These are phyloP conservation scores for Mohoua ochrocephala DNA, from an alignment of 2,113 vertebrate species.

Conservation along the genomic window DNA sequence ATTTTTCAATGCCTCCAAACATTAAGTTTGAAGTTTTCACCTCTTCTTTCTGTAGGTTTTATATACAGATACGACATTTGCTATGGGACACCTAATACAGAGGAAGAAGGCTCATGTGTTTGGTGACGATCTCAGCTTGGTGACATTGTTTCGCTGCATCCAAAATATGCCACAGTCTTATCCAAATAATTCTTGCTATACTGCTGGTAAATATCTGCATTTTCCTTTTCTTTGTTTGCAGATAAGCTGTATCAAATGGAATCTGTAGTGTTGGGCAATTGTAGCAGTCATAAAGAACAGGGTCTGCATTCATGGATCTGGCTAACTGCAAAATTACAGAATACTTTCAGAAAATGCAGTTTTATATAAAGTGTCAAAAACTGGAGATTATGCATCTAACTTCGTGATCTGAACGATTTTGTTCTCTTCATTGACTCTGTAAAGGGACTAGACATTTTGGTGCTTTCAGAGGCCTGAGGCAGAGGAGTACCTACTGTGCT, in stretches of 20 bases:
- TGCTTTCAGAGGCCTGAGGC: neutral
- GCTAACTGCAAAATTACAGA: neutral
- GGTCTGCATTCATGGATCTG: neutral
- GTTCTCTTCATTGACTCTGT: neutral
- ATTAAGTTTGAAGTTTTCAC: neutral
- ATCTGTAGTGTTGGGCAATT: neutral
- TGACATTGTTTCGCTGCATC: constrained; percentile 89
- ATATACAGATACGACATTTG: constrained; percentile 84
- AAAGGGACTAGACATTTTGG: neutral
- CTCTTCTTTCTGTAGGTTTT: constrained; percentile 78
- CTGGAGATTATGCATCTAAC: neutral
- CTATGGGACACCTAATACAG: constrained; percentile 92
- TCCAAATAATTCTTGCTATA: constrained; percentile 93
- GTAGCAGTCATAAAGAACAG: neutral
- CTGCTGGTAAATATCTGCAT: constrained; percentile 80
- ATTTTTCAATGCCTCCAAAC: neutral
- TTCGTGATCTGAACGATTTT: neutral
- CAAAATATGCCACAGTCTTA: constrained; percentile 85
- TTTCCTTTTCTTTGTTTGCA: neutral
- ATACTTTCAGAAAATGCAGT: neutral
- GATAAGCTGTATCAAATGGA: neutral
- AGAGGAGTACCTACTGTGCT: neutral
- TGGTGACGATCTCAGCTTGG: constrained; percentile 84
- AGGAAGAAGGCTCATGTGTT: constrained; percentile 86
- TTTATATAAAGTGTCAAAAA: neutral